A percentile compares a stretch with the other conserved stretches of the same genome.
Evolutionary conservation across 2,888 invertebrate genomes (phyloP).

Genomic region (Erebia ligea): DNA sequence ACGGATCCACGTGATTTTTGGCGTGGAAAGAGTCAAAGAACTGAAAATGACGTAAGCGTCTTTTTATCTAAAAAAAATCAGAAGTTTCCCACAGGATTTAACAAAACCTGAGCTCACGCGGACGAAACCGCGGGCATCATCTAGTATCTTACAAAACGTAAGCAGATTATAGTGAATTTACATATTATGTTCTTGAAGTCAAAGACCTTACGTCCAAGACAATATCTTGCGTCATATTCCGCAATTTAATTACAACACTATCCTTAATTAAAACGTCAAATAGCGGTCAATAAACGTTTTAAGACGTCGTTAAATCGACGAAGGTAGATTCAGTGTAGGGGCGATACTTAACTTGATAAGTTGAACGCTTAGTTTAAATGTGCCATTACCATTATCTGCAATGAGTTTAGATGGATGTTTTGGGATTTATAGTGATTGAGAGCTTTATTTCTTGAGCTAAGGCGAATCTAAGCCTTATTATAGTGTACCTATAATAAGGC

Average conservation of each 20-base stretch:
- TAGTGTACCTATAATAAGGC: neutral
- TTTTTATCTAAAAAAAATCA: too few relatives aligned
- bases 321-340: constrained; percentile 13
- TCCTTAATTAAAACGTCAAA: constrained; percentile 20
- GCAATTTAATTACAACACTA: neutral
- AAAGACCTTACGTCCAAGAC: neutral
- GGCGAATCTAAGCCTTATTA: neutral
- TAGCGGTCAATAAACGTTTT: constrained; percentile 33
- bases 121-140: too few relatives aligned
- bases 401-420: neutral
- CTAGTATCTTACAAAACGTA: too few relatives aligned
- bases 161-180: too few relatives aligned
- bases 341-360: constrained; percentile 32
- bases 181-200: neutral
- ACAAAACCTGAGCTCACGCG: too few relatives aligned
- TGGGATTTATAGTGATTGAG: constrained; percentile 17
- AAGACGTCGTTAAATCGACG: constrained; percentile 31
- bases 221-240: neutral
- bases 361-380: constrained; percentile 33
- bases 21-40: too few relatives aligned
- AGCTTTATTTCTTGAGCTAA: neutral
- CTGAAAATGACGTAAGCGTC: too few relatives aligned
- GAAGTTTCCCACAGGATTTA: too few relatives aligned
- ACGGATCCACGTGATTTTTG: too few relatives aligned
- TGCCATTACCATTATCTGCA: constrained; percentile 31